Percentiles rank a stretch among this genome's conserved stretches.
Conservation (phyloP, 1,140 invertebrate species). For the Drosophila rhopaloa region DNA sequence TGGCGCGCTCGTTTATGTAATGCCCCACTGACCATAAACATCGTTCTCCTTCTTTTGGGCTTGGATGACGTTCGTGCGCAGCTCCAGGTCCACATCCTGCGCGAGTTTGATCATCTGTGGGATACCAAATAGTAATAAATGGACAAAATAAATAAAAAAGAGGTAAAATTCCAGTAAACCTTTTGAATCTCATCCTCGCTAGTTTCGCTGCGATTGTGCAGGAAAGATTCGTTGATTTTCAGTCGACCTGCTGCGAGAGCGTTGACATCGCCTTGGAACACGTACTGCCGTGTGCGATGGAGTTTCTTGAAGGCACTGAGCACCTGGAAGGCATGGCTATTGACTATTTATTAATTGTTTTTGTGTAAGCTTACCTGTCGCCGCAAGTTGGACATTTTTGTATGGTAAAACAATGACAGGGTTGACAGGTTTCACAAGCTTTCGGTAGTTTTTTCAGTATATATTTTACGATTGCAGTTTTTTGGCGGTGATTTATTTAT, state of each 20-base stretch:
- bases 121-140: background rate
- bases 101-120: conserved; percentile 75
- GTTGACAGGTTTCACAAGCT: background rate
- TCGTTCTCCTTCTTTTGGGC: conserved; percentile 61
- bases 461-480: background rate
- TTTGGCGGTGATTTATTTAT: background rate
- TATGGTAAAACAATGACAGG: background rate
- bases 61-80: conserved; percentile 81
- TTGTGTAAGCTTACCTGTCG: conserved; percentile 48
- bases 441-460: no score
- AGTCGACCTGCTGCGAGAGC: conserved; percentile 58
- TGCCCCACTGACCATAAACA: conserved; percentile 61
- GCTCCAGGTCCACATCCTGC: conserved; percentile 68
- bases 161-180: conserved; percentile 22
- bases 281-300: conserved; percentile 72
- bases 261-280: conserved; percentile 67
- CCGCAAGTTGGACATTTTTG: conserved; percentile 69
- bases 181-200: conserved; percentile 72
- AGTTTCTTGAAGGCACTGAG: conserved; percentile 74
- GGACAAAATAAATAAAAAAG: background rate
- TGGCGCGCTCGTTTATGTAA: conserved; percentile 51
- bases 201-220: conserved; percentile 61
- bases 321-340: conserved; percentile 39
- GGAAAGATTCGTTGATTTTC: conserved; percentile 77
- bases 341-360: background rate